phyloP scores from a whole-genome alignment of 2,797 vertebrate genomes.

The Triplophysa yarkandensis region DNA sequence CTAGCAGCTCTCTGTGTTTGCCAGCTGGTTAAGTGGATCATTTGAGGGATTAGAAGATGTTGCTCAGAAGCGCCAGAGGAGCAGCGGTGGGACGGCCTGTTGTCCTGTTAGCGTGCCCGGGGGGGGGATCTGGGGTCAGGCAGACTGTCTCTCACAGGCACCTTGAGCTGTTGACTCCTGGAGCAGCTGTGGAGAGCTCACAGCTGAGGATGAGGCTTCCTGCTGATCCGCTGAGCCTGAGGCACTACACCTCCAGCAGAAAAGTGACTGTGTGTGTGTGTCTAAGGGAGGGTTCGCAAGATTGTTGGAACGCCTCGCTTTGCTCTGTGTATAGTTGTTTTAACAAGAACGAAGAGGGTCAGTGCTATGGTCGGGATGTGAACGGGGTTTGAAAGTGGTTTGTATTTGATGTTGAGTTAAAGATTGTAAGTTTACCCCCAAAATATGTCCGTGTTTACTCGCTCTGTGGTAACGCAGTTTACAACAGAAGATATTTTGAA shows the following conservation, averaged over 20 bases:
- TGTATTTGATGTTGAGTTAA: neutral
- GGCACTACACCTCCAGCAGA: slow-evolving; percentile 31
- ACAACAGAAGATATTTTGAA: no score
- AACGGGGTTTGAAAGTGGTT: neutral
- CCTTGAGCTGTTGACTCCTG: slow-evolving; percentile 23
- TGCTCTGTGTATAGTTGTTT: neutral
- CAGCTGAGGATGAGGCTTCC: slow-evolving; percentile 23
- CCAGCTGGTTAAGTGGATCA: slow-evolving; percentile 10
- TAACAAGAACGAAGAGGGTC: neutral
- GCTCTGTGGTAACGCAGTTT: no score
- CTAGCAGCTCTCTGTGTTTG: neutral
- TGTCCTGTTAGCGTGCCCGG: slow-evolving; percentile 34
- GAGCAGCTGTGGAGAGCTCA: neutral
- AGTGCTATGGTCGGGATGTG: neutral
- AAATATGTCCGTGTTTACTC: no score
- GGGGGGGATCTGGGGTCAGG: slow-evolving; percentile 24
- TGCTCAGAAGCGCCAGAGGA: slow-evolving; percentile 34
- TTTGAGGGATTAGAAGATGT: neutral
- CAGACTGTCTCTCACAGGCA: slow-evolving; percentile 14
- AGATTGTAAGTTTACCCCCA: no score
- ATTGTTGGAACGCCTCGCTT: slow-evolving; percentile 2
- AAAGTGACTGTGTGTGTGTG: neutral
- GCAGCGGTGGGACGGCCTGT: slow-evolving; percentile 21
- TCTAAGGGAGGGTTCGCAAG: slow-evolving; percentile 10
- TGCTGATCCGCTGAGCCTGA: slow-evolving; percentile 19